Conservation (phyloP, 1,140 invertebrate genomes). For the Drosophila takahashii region DNA sequence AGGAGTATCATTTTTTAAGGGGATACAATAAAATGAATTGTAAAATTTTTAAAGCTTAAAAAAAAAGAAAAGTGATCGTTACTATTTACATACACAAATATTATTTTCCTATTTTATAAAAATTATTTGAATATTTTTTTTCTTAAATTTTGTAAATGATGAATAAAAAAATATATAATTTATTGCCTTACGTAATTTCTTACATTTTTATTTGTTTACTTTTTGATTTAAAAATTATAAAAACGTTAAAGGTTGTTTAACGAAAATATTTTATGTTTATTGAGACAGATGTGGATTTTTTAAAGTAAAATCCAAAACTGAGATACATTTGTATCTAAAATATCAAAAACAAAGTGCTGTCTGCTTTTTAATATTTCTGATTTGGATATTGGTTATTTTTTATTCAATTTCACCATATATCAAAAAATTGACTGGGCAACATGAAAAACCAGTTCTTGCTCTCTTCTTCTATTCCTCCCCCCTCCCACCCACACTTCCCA, state of each 20-base stretch:
- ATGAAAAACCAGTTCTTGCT: conserved; percentile 51
- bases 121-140: background rate
- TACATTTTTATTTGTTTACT: too few relatives aligned
- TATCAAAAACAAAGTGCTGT: background rate
- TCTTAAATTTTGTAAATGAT: too few relatives aligned
- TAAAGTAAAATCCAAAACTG: too few relatives aligned
- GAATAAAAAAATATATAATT: too few relatives aligned
- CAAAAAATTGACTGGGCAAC: conserved; percentile 25
- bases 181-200: too few relatives aligned
- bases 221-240: too few relatives aligned
- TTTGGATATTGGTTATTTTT: conserved; percentile 19
- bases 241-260: too few relatives aligned
- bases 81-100: background rate
- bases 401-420: conserved; percentile 66
- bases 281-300: too few relatives aligned
- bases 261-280: too few relatives aligned
- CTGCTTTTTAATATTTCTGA: background rate
- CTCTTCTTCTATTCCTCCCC: background rate
- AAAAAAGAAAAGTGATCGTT: background rate
- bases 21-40: too few relatives aligned
- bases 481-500: conserved; percentile 6
- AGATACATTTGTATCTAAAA: background rate
- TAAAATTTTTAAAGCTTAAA: too few relatives aligned
- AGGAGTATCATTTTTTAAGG: background rate
- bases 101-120: background rate